Percentiles rank a stretch among this genome's conserved stretches.
Conservation (phyloP, 2,888 invertebrate genomes). For the Tenthredo livida region DNA sequence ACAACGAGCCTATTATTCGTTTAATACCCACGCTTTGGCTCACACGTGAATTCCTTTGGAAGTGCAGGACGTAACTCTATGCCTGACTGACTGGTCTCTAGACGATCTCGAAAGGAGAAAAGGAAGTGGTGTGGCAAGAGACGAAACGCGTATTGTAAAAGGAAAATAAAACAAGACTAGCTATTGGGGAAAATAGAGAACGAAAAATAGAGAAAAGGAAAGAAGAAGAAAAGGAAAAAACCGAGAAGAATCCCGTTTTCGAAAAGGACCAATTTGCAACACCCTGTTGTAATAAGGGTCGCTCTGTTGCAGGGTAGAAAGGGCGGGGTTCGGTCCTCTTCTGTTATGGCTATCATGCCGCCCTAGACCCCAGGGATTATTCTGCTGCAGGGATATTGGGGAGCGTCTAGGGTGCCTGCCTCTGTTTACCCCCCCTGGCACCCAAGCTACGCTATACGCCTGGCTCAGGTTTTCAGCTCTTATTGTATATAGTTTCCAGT, state of each 20-base stretch:
- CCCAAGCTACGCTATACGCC: conserved; percentile 26
- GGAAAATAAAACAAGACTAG: conserved; percentile 54
- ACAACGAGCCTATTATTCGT: conserved; percentile 31
- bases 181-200: conserved; percentile 34
- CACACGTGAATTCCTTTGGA: conserved; percentile 22
- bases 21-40: not conserved
- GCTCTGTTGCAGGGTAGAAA: not conserved
- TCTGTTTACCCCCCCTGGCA: conserved; percentile 14
- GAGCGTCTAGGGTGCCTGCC: not conserved
- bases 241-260: conserved; percentile 57
- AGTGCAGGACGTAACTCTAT: conserved; percentile 11
- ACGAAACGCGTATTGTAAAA: not conserved
- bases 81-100: not conserved
- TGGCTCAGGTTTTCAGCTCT: conserved; percentile 32
- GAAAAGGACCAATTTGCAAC: conserved; percentile 74
- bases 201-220: conserved; percentile 18
- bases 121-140: conserved; percentile 56
- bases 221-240: conserved; percentile 45
- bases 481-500: conserved; percentile 36
- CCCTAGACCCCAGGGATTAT: conserved; percentile 35
- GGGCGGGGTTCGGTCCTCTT: conserved; percentile 20
- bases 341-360: conserved; percentile 48
- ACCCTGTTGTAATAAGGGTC: conserved; percentile 67
- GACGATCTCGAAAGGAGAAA: conserved; percentile 52
- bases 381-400: not conserved